Evolutionary conservation across 1,140 invertebrate species (phyloP).

Genomic region (Drosophila pruinosa): DNA sequence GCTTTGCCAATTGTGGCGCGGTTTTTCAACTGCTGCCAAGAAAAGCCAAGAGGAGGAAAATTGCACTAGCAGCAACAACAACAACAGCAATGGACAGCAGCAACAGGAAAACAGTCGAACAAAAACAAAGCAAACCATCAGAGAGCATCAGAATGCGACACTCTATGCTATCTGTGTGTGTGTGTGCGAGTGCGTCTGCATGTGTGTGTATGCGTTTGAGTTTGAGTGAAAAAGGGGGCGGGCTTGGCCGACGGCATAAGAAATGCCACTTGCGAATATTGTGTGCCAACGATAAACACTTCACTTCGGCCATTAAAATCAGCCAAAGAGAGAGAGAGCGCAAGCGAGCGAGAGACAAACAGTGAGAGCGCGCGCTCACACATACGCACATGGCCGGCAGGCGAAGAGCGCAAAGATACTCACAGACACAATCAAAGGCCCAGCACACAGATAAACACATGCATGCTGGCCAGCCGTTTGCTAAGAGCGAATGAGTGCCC

Average conservation of each 20-base stretch:
- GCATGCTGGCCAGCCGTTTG: background rate
- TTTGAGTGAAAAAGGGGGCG: constrained; percentile 69
- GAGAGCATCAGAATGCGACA: constrained; percentile 49
- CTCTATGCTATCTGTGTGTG: constrained; percentile 7
- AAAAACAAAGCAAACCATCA: constrained; percentile 42
- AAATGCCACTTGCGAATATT: constrained; percentile 81
- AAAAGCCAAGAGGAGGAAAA: constrained; percentile 69
- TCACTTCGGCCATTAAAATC: constrained; percentile 83
- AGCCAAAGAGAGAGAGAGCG: constrained; percentile 55
- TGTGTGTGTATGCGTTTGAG: constrained; percentile 22
- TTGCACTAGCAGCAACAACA: constrained; percentile 48
- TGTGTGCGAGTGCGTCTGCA: constrained; percentile 1
- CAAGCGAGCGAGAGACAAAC: constrained; percentile 10
- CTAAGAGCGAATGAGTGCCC: constrained; percentile 59
- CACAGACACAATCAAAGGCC: constrained; percentile 25
- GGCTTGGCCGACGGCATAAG: constrained; percentile 70
- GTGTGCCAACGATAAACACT: constrained; percentile 83
- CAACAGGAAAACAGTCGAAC: constrained; percentile 53
- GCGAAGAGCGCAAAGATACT: constrained; percentile 22
- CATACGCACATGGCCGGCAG: constrained; percentile 14
- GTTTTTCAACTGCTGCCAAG: constrained; percentile 78
- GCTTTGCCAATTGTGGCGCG: constrained; percentile 75
- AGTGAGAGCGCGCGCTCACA: constrained; percentile 24
- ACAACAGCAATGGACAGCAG: constrained; percentile 29
- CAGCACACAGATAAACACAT: constrained; percentile 25